phyloP scores from a whole-genome alignment of 2,888 invertebrate genomes.

The Tetramorium bicarinatum region DNA sequence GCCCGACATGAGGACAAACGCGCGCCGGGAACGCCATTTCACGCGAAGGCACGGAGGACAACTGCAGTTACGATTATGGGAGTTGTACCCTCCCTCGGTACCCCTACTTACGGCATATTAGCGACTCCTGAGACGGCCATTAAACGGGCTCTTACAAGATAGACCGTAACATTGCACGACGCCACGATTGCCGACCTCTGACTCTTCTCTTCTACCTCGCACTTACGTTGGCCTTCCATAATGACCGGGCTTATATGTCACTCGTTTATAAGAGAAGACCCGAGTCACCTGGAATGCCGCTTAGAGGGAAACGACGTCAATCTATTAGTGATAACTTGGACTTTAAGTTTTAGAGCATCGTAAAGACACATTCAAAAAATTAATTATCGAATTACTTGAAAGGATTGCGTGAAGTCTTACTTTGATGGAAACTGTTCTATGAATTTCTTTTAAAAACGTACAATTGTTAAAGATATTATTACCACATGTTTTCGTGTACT shows the following conservation, averaged over 20 bases:
- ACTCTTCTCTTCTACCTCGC: conserved; percentile 38
- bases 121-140: conserved; percentile 75
- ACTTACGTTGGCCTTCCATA: conserved; percentile 51
- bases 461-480: neutral
- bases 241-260: conserved; percentile 50
- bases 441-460: neutral
- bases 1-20: conserved; percentile 9
- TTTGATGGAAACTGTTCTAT: neutral
- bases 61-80: conserved; percentile 77
- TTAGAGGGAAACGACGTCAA: conserved; percentile 9
- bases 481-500: neutral
- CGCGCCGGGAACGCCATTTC: conserved; percentile 32
- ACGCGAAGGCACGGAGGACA: conserved; percentile 58
- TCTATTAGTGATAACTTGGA: neutral
- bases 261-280: conserved; percentile 59
- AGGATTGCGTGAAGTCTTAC: neutral
- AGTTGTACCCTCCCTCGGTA: conserved; percentile 59
- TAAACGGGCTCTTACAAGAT: conserved; percentile 73
- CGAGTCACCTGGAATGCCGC: neutral
- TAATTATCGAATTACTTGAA: neutral
- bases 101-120: conserved; percentile 76
- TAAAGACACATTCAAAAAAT: neutral
- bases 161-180: conserved; percentile 71
- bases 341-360: neutral
- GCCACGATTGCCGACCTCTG: conserved; percentile 71